These are phyloP conservation scores for Hemicentrotus pulcherrimus DNA, from an alignment of 35 echinoderm and acorn worm species.

Conservation along the genomic window DNA sequence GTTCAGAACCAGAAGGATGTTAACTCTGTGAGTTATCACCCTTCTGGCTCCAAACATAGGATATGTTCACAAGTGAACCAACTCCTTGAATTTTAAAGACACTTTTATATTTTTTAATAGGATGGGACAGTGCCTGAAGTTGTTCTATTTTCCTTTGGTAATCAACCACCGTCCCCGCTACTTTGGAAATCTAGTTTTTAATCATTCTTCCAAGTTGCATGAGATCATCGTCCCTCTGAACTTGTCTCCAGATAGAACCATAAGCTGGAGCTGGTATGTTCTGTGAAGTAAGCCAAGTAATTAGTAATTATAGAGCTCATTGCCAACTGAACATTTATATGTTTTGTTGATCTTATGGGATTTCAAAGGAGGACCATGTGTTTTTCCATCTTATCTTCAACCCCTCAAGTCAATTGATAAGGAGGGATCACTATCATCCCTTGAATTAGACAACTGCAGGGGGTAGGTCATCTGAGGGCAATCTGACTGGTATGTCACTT, in stretches of 20 bases:
- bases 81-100: too few species aligned
- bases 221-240: not conserved
- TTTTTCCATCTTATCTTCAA: conserved; percentile 9
- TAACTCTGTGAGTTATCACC: too few species aligned
- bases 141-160: not conserved
- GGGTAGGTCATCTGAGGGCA: not conserved
- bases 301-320: too few species aligned
- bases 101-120: too few species aligned
- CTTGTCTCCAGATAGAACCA: too few species aligned
- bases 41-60: too few species aligned
- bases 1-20: too few species aligned
- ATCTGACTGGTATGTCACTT: not conserved
- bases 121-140: not conserved
- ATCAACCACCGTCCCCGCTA: not conserved
- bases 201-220: not conserved
- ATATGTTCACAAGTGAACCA: too few species aligned
- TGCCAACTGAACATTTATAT: too few species aligned
- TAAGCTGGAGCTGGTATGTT: too few species aligned
- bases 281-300: too few species aligned
- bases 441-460: not conserved
- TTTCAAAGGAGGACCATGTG: not conserved
- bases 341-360: not conserved
- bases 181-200: not conserved
- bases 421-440: not conserved
- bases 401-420: not conserved